Evolutionary conservation across 2,888 invertebrate species (phyloP), one percentile per base, ranked within the genome.

Genomic region (Ormia ochracea): DNA sequence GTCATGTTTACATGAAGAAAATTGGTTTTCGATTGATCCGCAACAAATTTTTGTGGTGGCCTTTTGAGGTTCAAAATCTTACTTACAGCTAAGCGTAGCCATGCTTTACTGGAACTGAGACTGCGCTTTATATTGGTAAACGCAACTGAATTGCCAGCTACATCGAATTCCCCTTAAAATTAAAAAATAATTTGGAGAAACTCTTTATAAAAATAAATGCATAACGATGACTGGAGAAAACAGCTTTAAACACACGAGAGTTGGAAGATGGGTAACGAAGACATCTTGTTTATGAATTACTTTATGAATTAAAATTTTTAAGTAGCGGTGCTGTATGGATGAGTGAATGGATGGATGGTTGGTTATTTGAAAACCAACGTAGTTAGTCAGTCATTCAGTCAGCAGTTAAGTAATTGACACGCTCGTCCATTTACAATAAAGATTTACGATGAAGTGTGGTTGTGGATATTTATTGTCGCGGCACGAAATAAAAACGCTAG

Each of bases 381-480:
- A 52, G 17, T 54, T 31, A 61, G 52, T 61, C 72, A 52, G 33
- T 59, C 38, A 59, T 21, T 58, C 41, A 52, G 61, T 69, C 43
- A 70, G 69, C 45, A 59, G 72, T 31, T 33, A 43, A 74, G 59
- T 56, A 81, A 82, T 79, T 82, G 82, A 82, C 82, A 82, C 82
- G 81, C 79, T 81, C 81, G 65, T 75, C 68, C 82, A 81, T 81
- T 80, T 80, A 81, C 81, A 79, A 77, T 66, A 59, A 73, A 78
- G 79, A 74, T 81, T 82, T 79, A 65, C 76, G 66, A 43, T 54
- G 23, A 73, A 76, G 72, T 66, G 59, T 78, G 59, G 31, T 31
- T 78, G 50, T 43, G 63, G 48, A 74, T 58, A 59, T 17, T 69
- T 56, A 69, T 63, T 78, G 74, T 76, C 56, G 41, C 33, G 58